Percentiles rank a stretch among this genome's conserved stretches.
Conservation (phyloP, 2,888 invertebrate species). For the Acronicta alni region DNA sequence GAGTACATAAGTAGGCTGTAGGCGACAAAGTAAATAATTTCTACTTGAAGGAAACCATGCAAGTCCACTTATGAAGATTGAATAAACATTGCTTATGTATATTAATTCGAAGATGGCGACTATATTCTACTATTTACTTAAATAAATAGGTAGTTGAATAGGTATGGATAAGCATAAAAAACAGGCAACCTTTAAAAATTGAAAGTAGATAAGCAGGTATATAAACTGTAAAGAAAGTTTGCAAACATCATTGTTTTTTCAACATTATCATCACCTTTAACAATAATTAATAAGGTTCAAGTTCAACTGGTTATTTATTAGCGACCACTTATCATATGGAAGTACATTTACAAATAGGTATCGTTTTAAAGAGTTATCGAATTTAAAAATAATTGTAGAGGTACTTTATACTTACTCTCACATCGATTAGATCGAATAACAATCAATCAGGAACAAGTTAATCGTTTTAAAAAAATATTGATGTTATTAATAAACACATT, state of each 20-base stretch:
- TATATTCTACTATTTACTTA: not conserved
- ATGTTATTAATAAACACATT: conserved; percentile 13
- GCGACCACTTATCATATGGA: not conserved
- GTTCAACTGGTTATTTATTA: not conserved
- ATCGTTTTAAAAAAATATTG: conserved; percentile 8
- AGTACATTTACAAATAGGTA: not conserved
- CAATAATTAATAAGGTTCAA: not conserved
- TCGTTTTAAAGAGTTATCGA: too few relatives aligned
- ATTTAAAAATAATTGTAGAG: not conserved
- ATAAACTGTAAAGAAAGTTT: not conserved
- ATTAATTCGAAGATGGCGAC: conserved; percentile 8
- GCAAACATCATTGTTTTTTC: not conserved
- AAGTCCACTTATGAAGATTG: conserved; percentile 26
- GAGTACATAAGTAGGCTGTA: conserved; percentile 34
- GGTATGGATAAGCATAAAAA: not conserved
- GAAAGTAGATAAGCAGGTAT: not conserved
- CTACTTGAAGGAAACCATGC: conserved; percentile 36
- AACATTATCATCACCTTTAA: not conserved
- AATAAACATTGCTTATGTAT: conserved; percentile 26
- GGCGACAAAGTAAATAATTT: conserved; percentile 46
- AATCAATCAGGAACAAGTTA: conserved; percentile 39
- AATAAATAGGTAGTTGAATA: not conserved
- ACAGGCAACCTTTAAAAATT: not conserved
- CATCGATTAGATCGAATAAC: conserved; percentile 18
- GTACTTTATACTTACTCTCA: conserved; percentile 11